Evolutionary conservation across 1,140 invertebrate species (phyloP).

Genomic region (Drosophila dunni): DNA sequence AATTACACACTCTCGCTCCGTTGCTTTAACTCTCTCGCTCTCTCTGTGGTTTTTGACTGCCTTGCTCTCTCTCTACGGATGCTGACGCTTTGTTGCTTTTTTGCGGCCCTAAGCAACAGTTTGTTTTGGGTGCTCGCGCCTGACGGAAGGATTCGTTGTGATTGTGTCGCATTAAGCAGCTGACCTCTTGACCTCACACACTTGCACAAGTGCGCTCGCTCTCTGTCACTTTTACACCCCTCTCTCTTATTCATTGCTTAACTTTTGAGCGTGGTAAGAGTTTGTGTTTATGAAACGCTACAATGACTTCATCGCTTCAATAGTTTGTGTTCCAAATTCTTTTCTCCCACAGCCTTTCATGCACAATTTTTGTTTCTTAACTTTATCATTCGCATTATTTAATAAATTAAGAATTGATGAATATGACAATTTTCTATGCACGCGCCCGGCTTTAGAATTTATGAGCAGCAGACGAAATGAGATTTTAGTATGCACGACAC

Average conservation of each 20-base stretch:
- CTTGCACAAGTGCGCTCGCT: conserved; percentile 9
- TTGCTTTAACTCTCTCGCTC: background rate
- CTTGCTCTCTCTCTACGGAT: conserved; percentile 15
- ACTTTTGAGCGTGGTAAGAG: conserved; percentile 35
- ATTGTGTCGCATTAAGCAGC: conserved; percentile 16
- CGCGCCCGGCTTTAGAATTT: conserved; percentile 52
- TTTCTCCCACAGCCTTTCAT: conserved; percentile 1
- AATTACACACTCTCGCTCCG: background rate
- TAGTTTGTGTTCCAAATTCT: conserved; percentile 15
- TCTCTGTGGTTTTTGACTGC: conserved; percentile 1
- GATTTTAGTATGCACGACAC: conserved; percentile 72
- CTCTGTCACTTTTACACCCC: conserved; percentile 11
- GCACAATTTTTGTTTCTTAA: background rate
- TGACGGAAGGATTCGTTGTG: conserved; percentile 59
- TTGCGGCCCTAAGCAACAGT: conserved; percentile 64
- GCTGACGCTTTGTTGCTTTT: conserved; percentile 40
- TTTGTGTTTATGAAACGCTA: background rate
- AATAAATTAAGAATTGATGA: conserved; percentile 56
- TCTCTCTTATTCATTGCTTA: background rate
- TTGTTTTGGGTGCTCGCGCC: conserved; percentile 70
- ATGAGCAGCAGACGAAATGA: conserved; percentile 24
- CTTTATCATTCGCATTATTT: conserved; percentile 52
- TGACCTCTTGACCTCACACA: conserved; percentile 19
- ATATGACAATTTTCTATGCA: conserved; percentile 58
- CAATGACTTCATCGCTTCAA: conserved; percentile 43